Base-by-base conservation (phyloP, 2,113 vertebrate species). In the Chaetodon auriga region DNA sequence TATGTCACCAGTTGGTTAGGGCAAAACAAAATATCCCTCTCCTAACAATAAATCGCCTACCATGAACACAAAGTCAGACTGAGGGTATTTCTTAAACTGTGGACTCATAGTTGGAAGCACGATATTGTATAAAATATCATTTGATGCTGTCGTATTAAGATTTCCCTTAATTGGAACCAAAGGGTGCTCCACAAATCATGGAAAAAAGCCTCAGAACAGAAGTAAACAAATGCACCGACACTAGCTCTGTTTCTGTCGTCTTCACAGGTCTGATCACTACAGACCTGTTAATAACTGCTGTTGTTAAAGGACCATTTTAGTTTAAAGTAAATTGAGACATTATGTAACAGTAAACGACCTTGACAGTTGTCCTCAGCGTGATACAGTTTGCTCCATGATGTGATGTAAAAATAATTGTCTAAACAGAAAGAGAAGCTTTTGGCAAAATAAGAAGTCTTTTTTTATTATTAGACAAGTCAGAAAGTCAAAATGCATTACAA, bases 301-400 rank as follows among this genome's bases (percentile, higher is more conserved):
- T 54, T 81, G 72, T 81, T 70, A 58, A 66, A 77, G 53, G 48
- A 49, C 18, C 64, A 36, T 74, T 83, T 87, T 46, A 71, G 72
- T 60, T 81, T 51, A 21, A 80, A 83, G 61, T 63, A 36, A 60
- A 75, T 65, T 71, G 14, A 45, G 68, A 25, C 25, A 48, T 86
- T 83, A 70, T 63, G 30, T 38, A 82, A 71, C 45, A 48, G 48
- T 66, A 11, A 82, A 74, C 10, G 38, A 66, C 25, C 60, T 36
- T 46, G 65, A 78, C 25, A 35, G 38, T 25, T 62, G 66, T 87
- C 77, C 70, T 71, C 35, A 25, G 51, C 54, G 53, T 13, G 66
- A 78, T 60, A 9, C 25, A 43, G 30, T 30, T 30, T 30, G 30
- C 30, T 30, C 30, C 1, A 3, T 30, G 30, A 23, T 18, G 1